phyloP scores from a whole-genome alignment of 2,888 invertebrate species.

The Fragum fragum region DNA sequence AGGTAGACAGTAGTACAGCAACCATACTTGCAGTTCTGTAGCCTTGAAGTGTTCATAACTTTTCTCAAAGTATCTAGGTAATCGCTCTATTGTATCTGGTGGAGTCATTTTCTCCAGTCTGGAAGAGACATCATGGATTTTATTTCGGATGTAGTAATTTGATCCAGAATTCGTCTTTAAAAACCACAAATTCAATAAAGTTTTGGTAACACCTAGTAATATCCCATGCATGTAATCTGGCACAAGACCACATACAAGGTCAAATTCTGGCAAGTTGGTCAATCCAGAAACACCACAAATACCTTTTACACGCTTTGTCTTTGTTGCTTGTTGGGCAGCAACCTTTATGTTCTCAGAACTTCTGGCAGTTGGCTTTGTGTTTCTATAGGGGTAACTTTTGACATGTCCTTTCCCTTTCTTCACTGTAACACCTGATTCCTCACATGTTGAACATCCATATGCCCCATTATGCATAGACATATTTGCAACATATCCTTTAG shows the following conservation, averaged over 20 bases:
- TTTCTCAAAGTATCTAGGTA: constrained; percentile 43
- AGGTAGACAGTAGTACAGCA: constrained; percentile 42
- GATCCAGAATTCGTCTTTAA: constrained; percentile 35
- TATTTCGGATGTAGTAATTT: constrained; percentile 48
- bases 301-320: constrained; percentile 33
- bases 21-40: constrained; percentile 47
- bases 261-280: constrained; percentile 26
- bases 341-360: too few species aligned
- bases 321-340: constrained; percentile 20
- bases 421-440: constrained; percentile 17
- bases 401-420: constrained; percentile 1
- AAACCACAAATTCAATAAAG: constrained; percentile 52
- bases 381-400: constrained; percentile 17
- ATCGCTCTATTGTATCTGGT: constrained; percentile 37
- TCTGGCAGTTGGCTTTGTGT: background rate
- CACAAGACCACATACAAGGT: constrained; percentile 44
- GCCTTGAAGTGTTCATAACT: too few species aligned
- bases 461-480: constrained; percentile 59
- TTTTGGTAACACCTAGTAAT: constrained; percentile 45
- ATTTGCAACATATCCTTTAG: constrained; percentile 53
- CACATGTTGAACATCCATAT: constrained; percentile 55
- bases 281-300: constrained; percentile 40
- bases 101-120: constrained; percentile 36
- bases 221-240: constrained; percentile 64
- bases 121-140: constrained; percentile 34